phyloP scores from a whole-genome alignment of 2,888 invertebrate genomes.

The Sturmia bella region DNA sequence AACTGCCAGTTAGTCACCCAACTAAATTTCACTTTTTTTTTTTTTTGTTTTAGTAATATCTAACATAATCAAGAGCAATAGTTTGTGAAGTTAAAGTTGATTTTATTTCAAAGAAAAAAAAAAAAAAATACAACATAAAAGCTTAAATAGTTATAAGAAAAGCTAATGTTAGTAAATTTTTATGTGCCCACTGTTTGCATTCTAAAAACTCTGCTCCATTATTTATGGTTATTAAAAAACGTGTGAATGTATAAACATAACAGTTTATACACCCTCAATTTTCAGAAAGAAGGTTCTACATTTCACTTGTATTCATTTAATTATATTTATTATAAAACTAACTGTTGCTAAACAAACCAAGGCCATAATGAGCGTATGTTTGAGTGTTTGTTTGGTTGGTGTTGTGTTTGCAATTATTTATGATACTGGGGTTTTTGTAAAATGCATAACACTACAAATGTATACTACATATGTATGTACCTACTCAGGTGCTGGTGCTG shows the following conservation, averaged over 20 bases:
- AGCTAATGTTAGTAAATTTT: no score
- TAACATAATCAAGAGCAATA: no score
- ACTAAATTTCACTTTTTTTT: no score
- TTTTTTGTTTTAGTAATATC: no score
- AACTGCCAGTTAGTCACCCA: no score
- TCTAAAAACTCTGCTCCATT: neutral
- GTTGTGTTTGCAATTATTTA: slow-evolving; percentile 44
- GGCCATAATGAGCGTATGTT: slow-evolving; percentile 28
- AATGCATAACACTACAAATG: slow-evolving; percentile 35
- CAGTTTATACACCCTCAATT: slow-evolving; percentile 20
- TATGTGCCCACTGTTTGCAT: slow-evolving; percentile 35
- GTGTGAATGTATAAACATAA: slow-evolving; percentile 22
- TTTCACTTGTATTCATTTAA: slow-evolving; percentile 50
- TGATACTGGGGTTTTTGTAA: slow-evolving; percentile 35
- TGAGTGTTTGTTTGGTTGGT: slow-evolving; percentile 15
- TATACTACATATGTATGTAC: slow-evolving; percentile 1
- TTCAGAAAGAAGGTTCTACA: slow-evolving; percentile 20
- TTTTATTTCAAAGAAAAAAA: no score
- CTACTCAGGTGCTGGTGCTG: no score
- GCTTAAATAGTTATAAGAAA: no score
- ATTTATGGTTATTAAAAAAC: slow-evolving; percentile 19
- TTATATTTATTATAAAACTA: slow-evolving; percentile 65
- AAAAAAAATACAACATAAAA: no score
- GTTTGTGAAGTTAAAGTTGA: no score
- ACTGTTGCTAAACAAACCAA: slow-evolving; percentile 67